These are phyloP conservation scores for Leptothorax acervorum DNA, from an alignment of 2,888 invertebrate genomes.

Conservation along the genomic window DNA sequence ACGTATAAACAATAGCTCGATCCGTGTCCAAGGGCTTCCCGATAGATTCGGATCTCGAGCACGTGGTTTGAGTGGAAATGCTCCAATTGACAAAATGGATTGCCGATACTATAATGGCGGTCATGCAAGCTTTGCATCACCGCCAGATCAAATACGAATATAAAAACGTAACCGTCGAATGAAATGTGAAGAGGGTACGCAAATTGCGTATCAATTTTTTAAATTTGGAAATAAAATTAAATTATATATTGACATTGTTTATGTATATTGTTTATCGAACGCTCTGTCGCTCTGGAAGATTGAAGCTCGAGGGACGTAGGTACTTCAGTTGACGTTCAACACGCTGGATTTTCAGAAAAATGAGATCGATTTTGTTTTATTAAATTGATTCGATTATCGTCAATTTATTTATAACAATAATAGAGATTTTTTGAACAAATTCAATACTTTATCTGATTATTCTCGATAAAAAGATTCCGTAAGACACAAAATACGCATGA, in stretches of 20 bases:
- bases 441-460: not conserved
- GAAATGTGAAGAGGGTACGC: constrained; percentile 14
- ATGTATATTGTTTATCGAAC: not conserved
- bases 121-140: constrained; percentile 45
- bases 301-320: not conserved
- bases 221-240: constrained; percentile 32
- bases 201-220: not conserved
- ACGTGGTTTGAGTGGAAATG: constrained; percentile 37
- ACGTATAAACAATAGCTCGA: constrained; percentile 58
- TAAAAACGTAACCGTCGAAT: constrained; percentile 40
- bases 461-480: not conserved
- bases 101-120: constrained; percentile 61
- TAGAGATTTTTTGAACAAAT: not conserved
- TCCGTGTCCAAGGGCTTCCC: constrained; percentile 46
- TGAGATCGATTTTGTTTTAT: not conserved
- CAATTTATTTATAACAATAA: not conserved
- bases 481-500: not conserved
- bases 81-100: constrained; percentile 68
- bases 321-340: not conserved
- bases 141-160: constrained; percentile 42
- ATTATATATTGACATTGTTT: not conserved
- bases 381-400: not conserved
- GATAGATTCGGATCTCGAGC: constrained; percentile 55
- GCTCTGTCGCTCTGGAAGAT: not conserved
- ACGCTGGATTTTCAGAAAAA: not conserved